A percentile compares a stretch with the other conserved stretches of the same genome.
phyloP scores from a whole-genome alignment of 2,888 invertebrate genomes.

The Nomada hirtipes region DNA sequence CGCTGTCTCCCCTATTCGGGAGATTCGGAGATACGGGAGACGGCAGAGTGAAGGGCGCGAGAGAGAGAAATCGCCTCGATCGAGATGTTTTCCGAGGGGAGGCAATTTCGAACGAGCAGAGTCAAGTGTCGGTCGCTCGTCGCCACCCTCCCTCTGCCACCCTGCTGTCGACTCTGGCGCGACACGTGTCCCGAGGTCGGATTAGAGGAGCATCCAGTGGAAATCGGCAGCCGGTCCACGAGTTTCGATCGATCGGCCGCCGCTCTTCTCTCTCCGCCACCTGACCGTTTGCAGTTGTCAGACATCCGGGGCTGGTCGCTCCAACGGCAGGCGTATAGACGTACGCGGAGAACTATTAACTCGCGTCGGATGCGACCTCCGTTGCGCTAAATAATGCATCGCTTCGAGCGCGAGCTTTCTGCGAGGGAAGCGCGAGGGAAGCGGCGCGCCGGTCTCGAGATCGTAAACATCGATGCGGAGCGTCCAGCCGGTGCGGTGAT shows the following conservation, averaged over 20 bases:
- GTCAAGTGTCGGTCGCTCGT: conserved; percentile 78
- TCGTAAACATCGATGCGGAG: conserved; percentile 63
- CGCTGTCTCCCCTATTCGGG: background rate
- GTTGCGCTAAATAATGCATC: conserved; percentile 52
- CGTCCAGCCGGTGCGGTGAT: conserved; percentile 58
- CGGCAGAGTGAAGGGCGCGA: background rate
- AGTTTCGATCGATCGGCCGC: conserved; percentile 59
- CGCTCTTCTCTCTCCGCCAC: background rate
- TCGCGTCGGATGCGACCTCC: conserved; percentile 19
- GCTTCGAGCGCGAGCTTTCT: conserved; percentile 12
- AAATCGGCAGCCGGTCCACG: conserved; percentile 69
- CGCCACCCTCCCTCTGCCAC: conserved; percentile 66
- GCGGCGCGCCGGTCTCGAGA: conserved; percentile 35
- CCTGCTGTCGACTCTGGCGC: conserved; percentile 46
- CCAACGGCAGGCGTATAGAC: too few relatives aligned
- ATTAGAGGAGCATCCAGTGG: conserved; percentile 67
- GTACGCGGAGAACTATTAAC: background rate
- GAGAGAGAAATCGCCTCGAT: conserved; percentile 54
- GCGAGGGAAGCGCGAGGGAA: background rate
- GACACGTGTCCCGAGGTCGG: conserved; percentile 72
- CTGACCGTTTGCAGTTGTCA: too few relatives aligned
- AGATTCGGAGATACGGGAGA: background rate
- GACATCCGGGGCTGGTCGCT: too few relatives aligned
- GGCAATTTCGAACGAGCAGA: conserved; percentile 69
- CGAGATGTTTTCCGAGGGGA: conserved; percentile 54